Base-by-base conservation (phyloP, 2,888 invertebrate genomes). In the Apocheima hispidaria region DNA sequence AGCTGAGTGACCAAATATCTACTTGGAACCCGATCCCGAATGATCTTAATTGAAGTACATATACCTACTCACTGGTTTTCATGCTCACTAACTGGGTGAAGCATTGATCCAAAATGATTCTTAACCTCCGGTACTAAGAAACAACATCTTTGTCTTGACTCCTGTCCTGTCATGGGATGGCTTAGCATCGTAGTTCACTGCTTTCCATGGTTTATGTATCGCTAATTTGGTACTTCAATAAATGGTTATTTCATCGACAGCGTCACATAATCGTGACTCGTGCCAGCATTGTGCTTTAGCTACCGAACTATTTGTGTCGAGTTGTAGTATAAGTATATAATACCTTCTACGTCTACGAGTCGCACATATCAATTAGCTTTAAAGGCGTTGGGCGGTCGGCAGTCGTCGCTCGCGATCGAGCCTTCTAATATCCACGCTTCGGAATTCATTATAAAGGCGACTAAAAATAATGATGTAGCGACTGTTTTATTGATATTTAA, bases 341-440 rank as follows among this genome's bases (percentile, higher is more conserved):
- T 49, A 79, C 83, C 77, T 72, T 67, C 77, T 73, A 70, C 56
- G 52, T 63, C 69, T 77, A 84, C 82, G 81, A 75, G 82, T 70
- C 75, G 69, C 75, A 82, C 86, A 90, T 90, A 82, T 71, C 84
- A 89, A 90, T 88, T 79, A 82, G 79, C 70, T 77, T 74, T 73
- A 64, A 75, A 75, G 78, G 70, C 71, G 77, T 81, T 79, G 57
- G 74, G 74, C 69, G 74, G 67, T 73, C 61, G 69, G 59, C 71
- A 71, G 57, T 64, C 69, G 70, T 12, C 2, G n/a, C 53, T 66
- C 63, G 57, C 68, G 63, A 67, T 67, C 69, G 57, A 71, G 66
- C 73, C 64, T 36, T 43, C 20, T 14, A 61, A 46, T 55, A 61
- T 35, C 20, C 43, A 62, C 56, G 52, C 52, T 35, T 62, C 33